These are phyloP conservation scores for Diglossa cyanea DNA, from an alignment of 2,797 vertebrate genomes.

Conservation along the genomic window DNA sequence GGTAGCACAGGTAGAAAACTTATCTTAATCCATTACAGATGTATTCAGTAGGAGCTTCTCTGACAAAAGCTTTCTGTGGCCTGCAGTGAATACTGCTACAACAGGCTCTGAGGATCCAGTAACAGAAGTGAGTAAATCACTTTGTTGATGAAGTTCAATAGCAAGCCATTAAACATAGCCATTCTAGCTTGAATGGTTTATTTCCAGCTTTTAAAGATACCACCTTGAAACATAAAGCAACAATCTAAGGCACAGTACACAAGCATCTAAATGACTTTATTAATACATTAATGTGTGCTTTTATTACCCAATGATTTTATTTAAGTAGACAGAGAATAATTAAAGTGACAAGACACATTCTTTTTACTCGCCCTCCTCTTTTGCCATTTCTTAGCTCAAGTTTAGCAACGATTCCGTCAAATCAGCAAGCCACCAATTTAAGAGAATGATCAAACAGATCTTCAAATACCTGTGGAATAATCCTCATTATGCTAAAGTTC, in stretches of 20 bases:
- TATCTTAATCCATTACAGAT: neutral
- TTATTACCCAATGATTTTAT: conserved; percentile 2
- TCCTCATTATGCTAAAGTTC: neutral
- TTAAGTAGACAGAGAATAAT: conserved; percentile 8
- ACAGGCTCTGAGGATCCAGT: neutral
- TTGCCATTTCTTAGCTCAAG: neutral
- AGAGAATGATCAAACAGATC: neutral
- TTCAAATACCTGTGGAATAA: neutral
- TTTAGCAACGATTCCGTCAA: neutral
- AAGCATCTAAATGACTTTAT: neutral
- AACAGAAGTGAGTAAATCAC: neutral
- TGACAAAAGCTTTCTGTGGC: neutral
- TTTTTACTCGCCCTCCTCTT: neutral
- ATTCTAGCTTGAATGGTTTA: neutral
- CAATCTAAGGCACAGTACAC: neutral
- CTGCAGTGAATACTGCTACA: neutral
- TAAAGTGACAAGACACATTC: neutral
- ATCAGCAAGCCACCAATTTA: neutral
- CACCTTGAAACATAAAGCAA: neutral
- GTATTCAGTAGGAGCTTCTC: neutral
- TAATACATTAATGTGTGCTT: conserved; percentile 16
- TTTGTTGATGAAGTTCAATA: neutral
- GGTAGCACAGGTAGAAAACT: neutral
- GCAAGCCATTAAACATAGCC: neutral
- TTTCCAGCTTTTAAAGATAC: neutral